phyloP scores from a whole-genome alignment of 2,888 invertebrate genomes.

The Loripinus fragilis region DNA sequence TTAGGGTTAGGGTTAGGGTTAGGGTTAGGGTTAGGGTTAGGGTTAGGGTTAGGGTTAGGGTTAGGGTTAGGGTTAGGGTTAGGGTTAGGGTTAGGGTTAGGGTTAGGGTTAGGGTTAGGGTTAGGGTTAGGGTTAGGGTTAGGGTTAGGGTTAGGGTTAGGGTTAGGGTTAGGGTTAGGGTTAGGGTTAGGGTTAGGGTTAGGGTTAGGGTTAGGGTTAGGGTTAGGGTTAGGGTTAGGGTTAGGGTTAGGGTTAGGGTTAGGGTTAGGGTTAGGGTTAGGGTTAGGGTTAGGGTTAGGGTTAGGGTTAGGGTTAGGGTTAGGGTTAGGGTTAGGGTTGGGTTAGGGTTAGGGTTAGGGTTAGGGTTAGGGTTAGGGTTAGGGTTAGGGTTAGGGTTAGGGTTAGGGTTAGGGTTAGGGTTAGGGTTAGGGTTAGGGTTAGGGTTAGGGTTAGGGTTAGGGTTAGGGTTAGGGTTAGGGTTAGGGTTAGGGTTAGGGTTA shows the following conservation, averaged over 20 bases:
- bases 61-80: conserved; percentile 6
- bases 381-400: conserved; percentile 18
- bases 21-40: background rate
- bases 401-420: conserved; percentile 15
- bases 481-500: conserved; percentile 13
- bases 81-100: background rate
- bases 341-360: conserved; percentile 15
- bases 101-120: background rate
- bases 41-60: background rate
- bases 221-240: background rate
- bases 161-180: background rate
- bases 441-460: conserved; percentile 15
- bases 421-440: conserved; percentile 15
- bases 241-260: conserved; percentile 15
- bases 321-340: conserved; percentile 15
- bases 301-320: conserved; percentile 12
- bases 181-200: background rate
- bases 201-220: background rate
- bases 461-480: conserved; percentile 16
- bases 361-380: conserved; percentile 21
- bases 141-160: background rate
- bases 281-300: conserved; percentile 17
- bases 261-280: conserved; percentile 15
- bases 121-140: conserved; percentile 10
- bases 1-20: background rate